Evolutionary conservation across 1,140 invertebrate species (phyloP), one percentile per base, ranked within the genome.

Genomic region (Nasonia giraulti): DNA sequence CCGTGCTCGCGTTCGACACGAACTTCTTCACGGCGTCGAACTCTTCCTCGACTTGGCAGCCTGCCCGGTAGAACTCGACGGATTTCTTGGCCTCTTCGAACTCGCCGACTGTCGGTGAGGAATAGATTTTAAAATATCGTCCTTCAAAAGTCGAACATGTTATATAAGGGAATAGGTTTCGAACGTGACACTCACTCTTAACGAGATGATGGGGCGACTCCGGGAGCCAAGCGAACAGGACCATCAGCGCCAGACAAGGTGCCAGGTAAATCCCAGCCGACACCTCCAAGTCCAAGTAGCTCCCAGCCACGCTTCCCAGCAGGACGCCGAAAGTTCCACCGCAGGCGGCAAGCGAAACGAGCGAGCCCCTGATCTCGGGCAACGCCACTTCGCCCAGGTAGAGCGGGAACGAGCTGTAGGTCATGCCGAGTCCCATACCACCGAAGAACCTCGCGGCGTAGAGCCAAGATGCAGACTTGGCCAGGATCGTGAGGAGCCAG

Each of bases 181-280:
- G 6, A 69, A 5, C 10, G 20, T 1, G n/a, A 55, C 11, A 50
- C 40, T 77, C 5, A 14, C 93, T 93, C 85, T 94, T 94, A 0
- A 96, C 90, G 50, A 95, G 92, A 89, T 95, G 96, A 87, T 97
- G 95, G 0, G 97, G 97, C 11, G 96, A 96, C 90, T 97, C 96
- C 0, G 97, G 96, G 89, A 97, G 93, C 82, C 94, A 94, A 50
- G 93, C 91, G 93, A 8, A 96, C 88, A 85, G 94, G 91, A 89
- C 95, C 96, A 89, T 96, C 94, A 1, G 97, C 95, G 55, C 95
- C 87, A 96, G 95, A 89, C 97, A 96, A 0, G 97, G 96, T 0
- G 93, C 88, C 37, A 95, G 92, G 86, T 94, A 94, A 75, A 95
- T 93, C 23, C 93, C 92, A 0, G 95, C 94, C 20, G 95, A 93